Evolutionary conservation across 2,888 invertebrate genomes (phyloP), one percentile per base, ranked within the genome.

Genomic region (Tromatobia lineatoria): DNA sequence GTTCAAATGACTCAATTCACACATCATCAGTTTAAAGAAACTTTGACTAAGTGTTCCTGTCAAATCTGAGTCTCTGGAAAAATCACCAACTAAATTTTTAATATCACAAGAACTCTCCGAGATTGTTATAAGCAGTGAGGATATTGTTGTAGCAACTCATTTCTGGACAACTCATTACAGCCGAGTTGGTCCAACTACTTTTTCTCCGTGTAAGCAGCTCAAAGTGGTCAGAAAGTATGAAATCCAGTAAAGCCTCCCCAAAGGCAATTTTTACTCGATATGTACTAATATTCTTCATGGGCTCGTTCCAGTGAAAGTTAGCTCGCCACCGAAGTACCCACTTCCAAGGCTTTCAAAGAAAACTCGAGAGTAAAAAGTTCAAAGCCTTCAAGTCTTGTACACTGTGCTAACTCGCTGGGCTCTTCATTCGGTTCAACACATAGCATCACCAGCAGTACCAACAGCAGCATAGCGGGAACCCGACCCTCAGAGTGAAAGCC

Each of bases 311-410:
- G 25, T 70, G 64, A 69, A 73, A 54, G 42, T 64, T 50, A 45
- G 64, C 52, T 78, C 54, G 54, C 69, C 54, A 50, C 34, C 73
- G 42, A 74, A 81, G 74, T 64, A 25, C 73, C 80, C 73, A 77
- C 77, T 73, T 81, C 47, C 38, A 77, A 73, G 73, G 74, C 69
- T 77, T 77, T 74, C 83, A 76, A 80, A 61, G 83, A 77, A 80
- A 70, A 73, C 3, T 59, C 54, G 20, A 80, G 61, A 29, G 45
- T 47, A 75, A 75, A 61, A 81, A 70, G 74, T 74, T 78, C 80
- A 84, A 80, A 84, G 80, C 80, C 73, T 20, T 29, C 7, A 10
- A 18, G 18, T 15, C 61, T 42, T n/a, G 45, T 59, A 29, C 66
- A 61, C 34, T 70, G 23, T 52, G 54, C 52, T 23, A 67, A 59